Conservation (phyloP, 2,888 invertebrate genomes). For the Ganaspis brasiliensis region DNA sequence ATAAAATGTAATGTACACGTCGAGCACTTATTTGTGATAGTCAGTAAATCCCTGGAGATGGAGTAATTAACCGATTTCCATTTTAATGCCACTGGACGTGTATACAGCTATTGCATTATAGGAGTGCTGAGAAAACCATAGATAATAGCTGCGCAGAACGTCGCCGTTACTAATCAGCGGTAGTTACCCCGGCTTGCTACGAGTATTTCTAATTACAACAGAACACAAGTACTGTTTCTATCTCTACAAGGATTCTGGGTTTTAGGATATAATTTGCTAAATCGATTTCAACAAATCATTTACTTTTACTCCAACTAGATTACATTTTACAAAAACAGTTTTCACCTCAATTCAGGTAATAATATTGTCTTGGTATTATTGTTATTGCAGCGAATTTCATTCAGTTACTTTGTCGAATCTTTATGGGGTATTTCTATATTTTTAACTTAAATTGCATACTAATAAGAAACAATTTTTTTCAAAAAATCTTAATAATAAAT, state of each 20-base stretch:
- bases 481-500: too few species aligned
- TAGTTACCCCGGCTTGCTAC: slow-evolving; percentile 54
- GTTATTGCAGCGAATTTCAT: too few species aligned
- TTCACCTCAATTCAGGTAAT: neutral
- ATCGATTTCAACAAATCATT: slow-evolving; percentile 31
- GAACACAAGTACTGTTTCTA: slow-evolving; percentile 21
- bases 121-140: slow-evolving; percentile 53
- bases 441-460: too few species aligned
- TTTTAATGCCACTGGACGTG: slow-evolving; percentile 46
- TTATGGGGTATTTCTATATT: too few species aligned
- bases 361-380: neutral
- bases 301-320: neutral
- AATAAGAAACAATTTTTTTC: too few species aligned
- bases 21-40: slow-evolving; percentile 44
- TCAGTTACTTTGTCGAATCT: too few species aligned
- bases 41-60: slow-evolving; percentile 40
- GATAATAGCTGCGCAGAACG: slow-evolving; percentile 59
- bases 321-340: neutral
- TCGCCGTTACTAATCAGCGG: slow-evolving; percentile 59
- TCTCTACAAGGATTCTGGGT: slow-evolving; percentile 8
- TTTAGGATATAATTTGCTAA: slow-evolving; percentile 37
- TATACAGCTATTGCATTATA: slow-evolving; percentile 45
- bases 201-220: slow-evolving; percentile 56
- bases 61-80: slow-evolving; percentile 43
- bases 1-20: slow-evolving; percentile 30